Conservation (phyloP, 2,113 vertebrate species). For the Chelonoidis abingdonii region DNA sequence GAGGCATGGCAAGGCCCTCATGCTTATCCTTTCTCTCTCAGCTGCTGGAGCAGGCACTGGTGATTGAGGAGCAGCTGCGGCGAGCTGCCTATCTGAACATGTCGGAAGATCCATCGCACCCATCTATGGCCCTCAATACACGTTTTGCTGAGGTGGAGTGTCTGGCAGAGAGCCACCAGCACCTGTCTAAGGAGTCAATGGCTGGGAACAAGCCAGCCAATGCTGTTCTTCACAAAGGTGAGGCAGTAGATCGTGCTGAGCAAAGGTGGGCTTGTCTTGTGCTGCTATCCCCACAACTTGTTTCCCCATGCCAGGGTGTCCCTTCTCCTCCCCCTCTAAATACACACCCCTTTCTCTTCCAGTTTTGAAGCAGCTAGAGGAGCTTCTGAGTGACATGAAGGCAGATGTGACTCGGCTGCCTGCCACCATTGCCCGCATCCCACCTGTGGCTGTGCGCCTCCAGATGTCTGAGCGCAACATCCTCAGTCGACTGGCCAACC, state of each 20-base stretch:
- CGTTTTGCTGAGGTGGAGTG: constrained; percentile 98
- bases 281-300: neutral
- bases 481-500: constrained; percentile 95
- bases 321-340: neutral
- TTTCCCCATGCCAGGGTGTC: neutral
- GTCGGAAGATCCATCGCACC: constrained; percentile 96
- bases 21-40: constrained; percentile 37
- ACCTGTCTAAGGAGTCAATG: constrained; percentile 98
- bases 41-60: constrained; percentile 95
- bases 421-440: constrained; percentile 96
- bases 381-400: constrained; percentile 98
- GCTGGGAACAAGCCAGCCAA: constrained; percentile 98
- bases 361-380: constrained; percentile 99
- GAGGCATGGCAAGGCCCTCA: neutral
- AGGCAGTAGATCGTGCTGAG: constrained; percentile 38
- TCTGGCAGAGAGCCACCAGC: constrained; percentile 97
- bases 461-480: constrained; percentile 99
- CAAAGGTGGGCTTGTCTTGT: neutral
- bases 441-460: constrained; percentile 93
- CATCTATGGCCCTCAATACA: constrained; percentile 98
- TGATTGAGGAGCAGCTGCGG: constrained; percentile 96
- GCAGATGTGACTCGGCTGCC: constrained; percentile 96
- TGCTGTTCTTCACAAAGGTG: constrained; percentile 98
- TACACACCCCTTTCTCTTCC: constrained; percentile 38
- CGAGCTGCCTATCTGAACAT: constrained; percentile 97